Base-by-base conservation (phyloP, 2,797 vertebrate species). In the Enteromius viviparus region DNA sequence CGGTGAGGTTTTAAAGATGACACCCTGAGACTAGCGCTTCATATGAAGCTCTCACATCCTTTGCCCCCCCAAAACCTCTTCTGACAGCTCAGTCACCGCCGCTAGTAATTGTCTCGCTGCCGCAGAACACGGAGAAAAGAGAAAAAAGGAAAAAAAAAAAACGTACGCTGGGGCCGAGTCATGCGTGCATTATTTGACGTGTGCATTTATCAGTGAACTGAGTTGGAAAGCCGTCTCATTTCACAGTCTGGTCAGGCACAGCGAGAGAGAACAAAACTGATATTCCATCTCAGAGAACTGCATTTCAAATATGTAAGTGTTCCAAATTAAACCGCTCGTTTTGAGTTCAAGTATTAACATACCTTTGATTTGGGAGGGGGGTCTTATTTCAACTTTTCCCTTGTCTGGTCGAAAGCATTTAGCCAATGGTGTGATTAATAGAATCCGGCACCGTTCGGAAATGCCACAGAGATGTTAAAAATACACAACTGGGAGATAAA, bases 371-470 rank as follows among this genome's bases (percentile, higher is more conserved):
- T 65, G 34, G 17, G 71, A 26, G 34, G 51, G 51, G 12, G 71
- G 21, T 82, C 68, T 88, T 89, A 89, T 81, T 85, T 87, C 53
- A 74, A 79, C 72, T 71, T 83, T 72, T 74, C 23, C 26, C 21
- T 51, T 81, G 88, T 86, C 77, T 87, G 84, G 87, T 87, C 91
- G 86, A 91, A 86, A 90, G 87, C 87, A 87, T 91, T 92, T 89
- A 82, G 84, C 88, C 90, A 88, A 84, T 88, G 89, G 91, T 89
- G 92, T 92, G 92, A 93, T 93, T 93, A 94, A 94, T 92, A 90
- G 87, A 87, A 93, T 89, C 86, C 77, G 91, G 91, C 91, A 91
- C 87, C 83, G 85, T 92, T 93, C 90, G 85, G 90, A 93, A 89
- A 91, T 75, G 82, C 84, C 45, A 85, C 80, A 49, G 84, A 89